Base-by-base conservation (phyloP, 2,888 invertebrate species). In the Lepidocyrtoides sp. region DNA sequence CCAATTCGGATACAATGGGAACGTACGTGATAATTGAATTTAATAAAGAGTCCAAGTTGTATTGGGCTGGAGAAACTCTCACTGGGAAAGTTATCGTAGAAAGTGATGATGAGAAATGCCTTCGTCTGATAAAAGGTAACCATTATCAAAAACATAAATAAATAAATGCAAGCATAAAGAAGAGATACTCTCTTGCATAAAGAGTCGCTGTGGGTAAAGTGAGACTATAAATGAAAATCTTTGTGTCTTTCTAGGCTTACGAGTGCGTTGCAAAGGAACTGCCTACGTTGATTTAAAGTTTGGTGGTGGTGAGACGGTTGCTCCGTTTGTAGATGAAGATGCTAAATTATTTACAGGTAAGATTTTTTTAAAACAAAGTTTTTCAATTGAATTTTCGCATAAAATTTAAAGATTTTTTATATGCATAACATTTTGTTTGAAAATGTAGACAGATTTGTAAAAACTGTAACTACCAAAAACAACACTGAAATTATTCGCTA, bases 61-160 rank as follows among this genome's bases (percentile, higher is more conserved):
- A 84, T 69, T 79, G 54, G 26, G 92, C 92, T 54, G 92, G 92
- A 17, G 92, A 92, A 36, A 36, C 66, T 0, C 85, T 92, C 12
- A 72, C 84, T 4, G 92, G 92, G 7, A 81, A 60, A 41, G 81
- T 92, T 4, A 41, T 91, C 10, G 91, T 84, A 1, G 81, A 91
- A 63, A 88, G 91, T 8, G 85, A 91, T 41, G 88, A 92, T 44
- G 92, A 92, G 51, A 69, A 87, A 23, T 77, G 83, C 48, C 87
- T 92, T 69, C 81, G 83, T 8, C 83, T 92, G 20, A 90, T 92
- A 26, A 92, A 90, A 92, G 92, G 92, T 92, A 75, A n/a, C 17
- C 32, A 32, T 54, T 12, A 23, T 77, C n/a, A 10, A 32, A 32
- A 32, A 66, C 17, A 20, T n/a, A 7, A 36, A 36, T 20, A 17